These are phyloP conservation scores for Meteorus colon DNA, from an alignment of 2,888 invertebrate species.

Conservation along the genomic window DNA sequence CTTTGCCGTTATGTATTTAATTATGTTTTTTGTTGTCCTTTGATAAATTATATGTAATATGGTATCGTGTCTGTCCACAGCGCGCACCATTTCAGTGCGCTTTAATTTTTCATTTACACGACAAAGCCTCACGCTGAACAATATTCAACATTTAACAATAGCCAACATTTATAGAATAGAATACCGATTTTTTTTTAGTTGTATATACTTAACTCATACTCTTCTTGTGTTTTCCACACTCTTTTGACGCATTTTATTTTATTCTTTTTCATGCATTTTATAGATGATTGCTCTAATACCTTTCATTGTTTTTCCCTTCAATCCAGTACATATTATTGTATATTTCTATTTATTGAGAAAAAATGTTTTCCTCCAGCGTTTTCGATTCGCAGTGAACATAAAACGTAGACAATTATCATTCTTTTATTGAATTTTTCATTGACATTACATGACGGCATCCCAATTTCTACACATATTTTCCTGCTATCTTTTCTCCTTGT, in stretches of 20 bases:
- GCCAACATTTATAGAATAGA: conserved; percentile 73
- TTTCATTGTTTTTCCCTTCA: conserved; percentile 10
- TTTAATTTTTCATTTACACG: conserved; percentile 40
- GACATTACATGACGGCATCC: not conserved
- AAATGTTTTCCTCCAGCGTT: conserved; percentile 33
- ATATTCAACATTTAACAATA: conserved; percentile 73
- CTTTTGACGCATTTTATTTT: conserved; percentile 34
- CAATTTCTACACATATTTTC: not conserved
- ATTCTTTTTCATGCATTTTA: conserved; percentile 33
- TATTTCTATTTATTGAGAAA: not conserved
- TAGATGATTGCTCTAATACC: conserved; percentile 34
- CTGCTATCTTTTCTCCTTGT: not conserved
- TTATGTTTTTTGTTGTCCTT: conserved; percentile 29
- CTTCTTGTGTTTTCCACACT: conserved; percentile 33
- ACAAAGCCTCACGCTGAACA: conserved; percentile 64
- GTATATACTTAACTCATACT: conserved; percentile 59
- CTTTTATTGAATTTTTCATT: conserved; percentile 3
- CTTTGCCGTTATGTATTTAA: conserved; percentile 47
- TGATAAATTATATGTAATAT: not conserved
- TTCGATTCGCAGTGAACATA: conserved; percentile 41
- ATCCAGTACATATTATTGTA: not conserved
- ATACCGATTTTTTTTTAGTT: conserved; percentile 67
- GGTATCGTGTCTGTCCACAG: not conserved
- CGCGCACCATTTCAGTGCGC: not conserved
- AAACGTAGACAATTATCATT: conserved; percentile 28